Conservation (phyloP, 2,888 invertebrate genomes). For the Megastigmus dorsalis region DNA sequence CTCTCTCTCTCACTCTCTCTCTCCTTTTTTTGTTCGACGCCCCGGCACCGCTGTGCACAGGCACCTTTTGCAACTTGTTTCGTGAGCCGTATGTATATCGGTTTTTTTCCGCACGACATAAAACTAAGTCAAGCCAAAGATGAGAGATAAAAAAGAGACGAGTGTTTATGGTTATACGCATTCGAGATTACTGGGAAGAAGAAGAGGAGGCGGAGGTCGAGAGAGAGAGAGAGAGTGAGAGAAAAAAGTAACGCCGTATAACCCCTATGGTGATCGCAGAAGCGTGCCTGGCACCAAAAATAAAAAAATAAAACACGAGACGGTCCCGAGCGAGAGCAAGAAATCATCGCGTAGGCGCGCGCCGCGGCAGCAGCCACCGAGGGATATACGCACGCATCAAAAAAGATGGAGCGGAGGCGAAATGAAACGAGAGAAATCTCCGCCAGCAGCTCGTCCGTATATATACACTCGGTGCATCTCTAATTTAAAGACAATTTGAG, state of each 20-base stretch:
- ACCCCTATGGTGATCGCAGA: too few relatives aligned
- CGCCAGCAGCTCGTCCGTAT: neutral
- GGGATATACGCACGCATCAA: too few relatives aligned
- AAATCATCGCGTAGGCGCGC: slow-evolving; percentile 26
- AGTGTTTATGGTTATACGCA: slow-evolving; percentile 51
- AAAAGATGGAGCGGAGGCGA: neutral
- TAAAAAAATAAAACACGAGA: slow-evolving; percentile 36
- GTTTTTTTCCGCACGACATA: slow-evolving; percentile 52
- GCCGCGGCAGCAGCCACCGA: neutral
- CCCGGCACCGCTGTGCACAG: neutral
- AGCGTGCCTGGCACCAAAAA: slow-evolving; percentile 13
- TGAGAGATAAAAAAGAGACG: slow-evolving; percentile 53
- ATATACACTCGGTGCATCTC: too few relatives aligned
- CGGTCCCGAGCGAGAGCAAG: slow-evolving; percentile 15
- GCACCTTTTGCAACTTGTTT: too few relatives aligned
- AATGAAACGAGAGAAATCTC: slow-evolving; percentile 7
- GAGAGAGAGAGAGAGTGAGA: too few relatives aligned
- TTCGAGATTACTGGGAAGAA: slow-evolving; percentile 41
- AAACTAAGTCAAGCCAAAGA: slow-evolving; percentile 54
- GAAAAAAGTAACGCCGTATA: too few relatives aligned
- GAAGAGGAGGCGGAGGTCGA: neutral
- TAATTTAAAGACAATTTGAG: slow-evolving; percentile 47
- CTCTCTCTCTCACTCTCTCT: neutral
- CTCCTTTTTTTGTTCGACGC: neutral
- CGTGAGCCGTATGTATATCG: slow-evolving; percentile 39